Evolutionary conservation across 2,888 invertebrate species (phyloP), one percentile per base, ranked within the genome.

Genomic region (Clanis bilineata): DNA sequence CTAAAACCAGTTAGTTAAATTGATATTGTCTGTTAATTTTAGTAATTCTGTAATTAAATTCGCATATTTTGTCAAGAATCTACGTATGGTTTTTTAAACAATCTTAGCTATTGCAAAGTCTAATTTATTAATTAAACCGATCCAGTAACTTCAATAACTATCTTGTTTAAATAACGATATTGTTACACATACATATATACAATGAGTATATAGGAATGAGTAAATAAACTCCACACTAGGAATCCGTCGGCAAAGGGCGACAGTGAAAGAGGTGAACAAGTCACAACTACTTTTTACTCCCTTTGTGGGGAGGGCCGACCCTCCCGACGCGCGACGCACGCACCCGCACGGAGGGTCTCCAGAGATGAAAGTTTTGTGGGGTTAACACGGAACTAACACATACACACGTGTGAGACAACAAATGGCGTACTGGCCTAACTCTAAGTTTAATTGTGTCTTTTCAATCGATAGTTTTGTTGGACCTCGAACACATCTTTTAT

Each of bases 181-280:
- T 22, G 44, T 22, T 10, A 22, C 18, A 18, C 18, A 51, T 18
- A 51, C 18, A 51, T 15, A 47, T 68, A 67, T 63, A n/a, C n/a
- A n/a, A n/a, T n/a, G n/a, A n/a, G 63, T 67, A 66, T 66, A 67
- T 67, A 70, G 67, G 67, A 70, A 68, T 70, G 69, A 65, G 71
- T 71, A 73, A 78, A 80, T 81, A 85, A 82, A 79, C 82, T 77
- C 73, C 74, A 78, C 75, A 77, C 73, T 75, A 82, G 78, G 77
- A 78, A 80, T 76, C 73, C 77, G 77, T 79, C 77, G 70, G 77
- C 79, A 79, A 82, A 86, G 91, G 90, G 90, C 85, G 90, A 90
- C 90, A 87, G 80, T 85, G 92, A 92, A 92, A 92, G 92, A 92
- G 92, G 92, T 92, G 91, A 92, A 86, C 87, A 87, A 91, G 90